Conservation (phyloP, 2,113 vertebrate species). For the Saguinus imperator region DNA sequence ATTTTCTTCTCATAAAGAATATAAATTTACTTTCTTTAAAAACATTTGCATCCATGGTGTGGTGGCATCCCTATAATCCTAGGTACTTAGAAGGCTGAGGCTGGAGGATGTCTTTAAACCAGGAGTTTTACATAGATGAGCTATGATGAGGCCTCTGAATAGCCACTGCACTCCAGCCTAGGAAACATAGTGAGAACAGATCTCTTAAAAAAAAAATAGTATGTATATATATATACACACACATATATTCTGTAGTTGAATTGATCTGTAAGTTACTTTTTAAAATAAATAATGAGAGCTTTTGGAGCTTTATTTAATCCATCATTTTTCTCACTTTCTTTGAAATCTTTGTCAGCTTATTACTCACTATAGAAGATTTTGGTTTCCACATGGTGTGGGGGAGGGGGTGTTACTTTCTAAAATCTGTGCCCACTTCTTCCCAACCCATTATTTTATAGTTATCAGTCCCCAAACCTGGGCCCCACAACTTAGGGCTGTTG, state of each 20-base stretch:
- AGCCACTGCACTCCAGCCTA: too few relatives aligned
- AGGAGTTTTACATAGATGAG: too few relatives aligned
- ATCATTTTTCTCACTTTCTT: not conserved
- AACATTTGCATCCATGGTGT: not conserved
- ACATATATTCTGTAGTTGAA: not conserved
- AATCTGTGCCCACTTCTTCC: not conserved
- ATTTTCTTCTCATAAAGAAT: not conserved
- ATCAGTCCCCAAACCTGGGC: fast-evolving
- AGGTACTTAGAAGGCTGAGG: too few relatives aligned
- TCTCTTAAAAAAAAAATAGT: too few relatives aligned
- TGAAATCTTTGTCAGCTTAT: not conserved
- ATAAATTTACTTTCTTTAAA: not conserved
- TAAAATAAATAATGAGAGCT: not conserved
- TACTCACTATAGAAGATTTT: not conserved
- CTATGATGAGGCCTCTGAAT: too few relatives aligned
- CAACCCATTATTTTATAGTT: not conserved
- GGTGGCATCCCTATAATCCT: too few relatives aligned
- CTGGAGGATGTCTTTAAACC: too few relatives aligned
- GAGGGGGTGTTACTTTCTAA: too few relatives aligned
- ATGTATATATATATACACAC: too few relatives aligned
- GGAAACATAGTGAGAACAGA: too few relatives aligned
- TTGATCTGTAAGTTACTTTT: not conserved
- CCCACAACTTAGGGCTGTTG: not conserved
- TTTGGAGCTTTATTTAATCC: not conserved
- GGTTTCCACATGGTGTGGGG: not conserved